Conservation (phyloP, 1,140 invertebrate species). For the Eupeodes corollae region DNA sequence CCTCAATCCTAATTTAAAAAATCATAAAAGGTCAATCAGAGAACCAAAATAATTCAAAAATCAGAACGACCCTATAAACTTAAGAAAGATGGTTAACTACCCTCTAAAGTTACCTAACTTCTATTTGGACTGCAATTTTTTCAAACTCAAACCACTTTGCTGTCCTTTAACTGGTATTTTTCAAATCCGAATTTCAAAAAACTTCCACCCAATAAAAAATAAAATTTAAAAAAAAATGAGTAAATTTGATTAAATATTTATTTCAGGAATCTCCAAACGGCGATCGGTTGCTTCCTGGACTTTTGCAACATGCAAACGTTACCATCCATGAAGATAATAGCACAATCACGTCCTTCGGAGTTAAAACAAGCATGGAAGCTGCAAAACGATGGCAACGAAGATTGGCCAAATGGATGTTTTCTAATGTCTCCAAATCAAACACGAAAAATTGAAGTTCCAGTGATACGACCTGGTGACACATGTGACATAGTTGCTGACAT, state of each 20-base stretch:
- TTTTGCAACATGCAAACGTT: slow-evolving; percentile 44
- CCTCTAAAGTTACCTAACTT: too few species aligned
- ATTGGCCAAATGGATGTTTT: slow-evolving; percentile 66
- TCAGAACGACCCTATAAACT: too few species aligned
- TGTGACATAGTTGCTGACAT: slow-evolving; percentile 51
- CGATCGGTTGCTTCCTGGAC: slow-evolving; percentile 91
- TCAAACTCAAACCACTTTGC: too few species aligned
- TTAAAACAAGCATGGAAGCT: slow-evolving; percentile 66
- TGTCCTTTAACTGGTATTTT: too few species aligned
- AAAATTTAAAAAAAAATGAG: background rate
- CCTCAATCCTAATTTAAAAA: too few species aligned
- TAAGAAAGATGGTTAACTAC: too few species aligned
- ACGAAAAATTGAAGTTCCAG: slow-evolving; percentile 44
- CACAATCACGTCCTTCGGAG: slow-evolving; percentile 40
- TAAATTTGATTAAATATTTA: background rate
- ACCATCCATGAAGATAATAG: slow-evolving; percentile 68
- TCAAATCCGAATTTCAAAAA: too few species aligned
- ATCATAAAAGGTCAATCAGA: too few species aligned
- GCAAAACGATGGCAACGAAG: slow-evolving; percentile 64
- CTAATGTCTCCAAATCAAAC: slow-evolving; percentile 50
- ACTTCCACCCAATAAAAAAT: too few species aligned
- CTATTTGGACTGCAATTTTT: too few species aligned
- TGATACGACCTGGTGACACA: slow-evolving; percentile 53
- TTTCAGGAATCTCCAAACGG: slow-evolving; percentile 87
- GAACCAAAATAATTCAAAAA: too few species aligned